Evolutionary conservation across 2,888 invertebrate species (phyloP).

Genomic region (Thymelicus sylvestris): DNA sequence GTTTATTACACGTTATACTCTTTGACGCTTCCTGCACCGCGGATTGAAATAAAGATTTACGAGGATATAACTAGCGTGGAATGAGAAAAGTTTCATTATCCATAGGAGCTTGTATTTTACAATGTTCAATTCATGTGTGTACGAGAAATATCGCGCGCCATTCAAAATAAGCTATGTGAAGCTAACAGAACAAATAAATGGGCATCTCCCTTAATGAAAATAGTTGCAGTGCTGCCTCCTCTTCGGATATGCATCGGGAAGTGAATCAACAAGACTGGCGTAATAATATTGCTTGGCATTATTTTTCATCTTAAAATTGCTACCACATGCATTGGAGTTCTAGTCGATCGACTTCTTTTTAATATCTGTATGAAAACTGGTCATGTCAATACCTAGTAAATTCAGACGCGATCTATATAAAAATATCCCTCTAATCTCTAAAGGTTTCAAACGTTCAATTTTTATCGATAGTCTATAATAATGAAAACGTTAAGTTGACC

Average conservation of each 20-base stretch:
- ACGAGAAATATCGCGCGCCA: slow-evolving; percentile 43
- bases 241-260: slow-evolving; percentile 20
- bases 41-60: slow-evolving; percentile 49
- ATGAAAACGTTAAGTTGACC: no score
- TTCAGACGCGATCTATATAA: no score
- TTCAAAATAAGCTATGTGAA: slow-evolving; percentile 49
- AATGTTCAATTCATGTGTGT: slow-evolving; percentile 51
- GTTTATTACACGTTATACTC: slow-evolving; percentile 23
- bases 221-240: slow-evolving; percentile 49
- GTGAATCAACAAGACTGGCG: slow-evolving; percentile 26
- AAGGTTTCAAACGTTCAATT: no score
- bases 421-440: no score
- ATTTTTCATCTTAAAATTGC: slow-evolving; percentile 2
- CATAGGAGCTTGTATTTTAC: slow-evolving; percentile 19
- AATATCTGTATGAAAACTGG: no score
- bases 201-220: slow-evolving; percentile 60
- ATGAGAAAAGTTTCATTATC: slow-evolving; percentile 35
- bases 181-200: slow-evolving; percentile 51
- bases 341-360: no score
- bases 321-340: no score
- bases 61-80: slow-evolving; percentile 33
- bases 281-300: slow-evolving; percentile 22
- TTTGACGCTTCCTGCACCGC: slow-evolving; percentile 43
- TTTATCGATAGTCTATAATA: no score
- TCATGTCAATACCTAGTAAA: no score